Base-by-base conservation (phyloP, 2,888 invertebrate species). In the Keiferia lycopersicella region DNA sequence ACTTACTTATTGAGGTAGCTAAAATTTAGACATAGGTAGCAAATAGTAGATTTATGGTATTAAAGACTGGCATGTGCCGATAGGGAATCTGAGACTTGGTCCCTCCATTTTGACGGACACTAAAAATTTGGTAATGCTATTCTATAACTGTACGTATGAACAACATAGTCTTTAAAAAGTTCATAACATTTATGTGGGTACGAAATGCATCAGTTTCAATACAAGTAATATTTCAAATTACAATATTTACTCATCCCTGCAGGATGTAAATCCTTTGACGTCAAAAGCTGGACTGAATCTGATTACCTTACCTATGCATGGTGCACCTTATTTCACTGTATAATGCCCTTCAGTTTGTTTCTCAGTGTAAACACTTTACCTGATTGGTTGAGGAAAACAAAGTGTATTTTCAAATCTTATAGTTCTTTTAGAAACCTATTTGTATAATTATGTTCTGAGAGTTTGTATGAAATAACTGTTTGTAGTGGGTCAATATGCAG, bases 251-350 rank as follows among this genome's bases (percentile, higher is more conserved):
- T 26, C 20, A 58, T 58, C 39, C 58, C 18, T 12, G 12, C 18
- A 38, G 58, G 39, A 38, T 22, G 22, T 38, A 4, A 12, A 58
- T 11, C 8, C 20, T 58, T 16, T 10, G 38, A 26, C 56, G 41
- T 34, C 10, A 34, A 34, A 18, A 22, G 22, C 48, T 39, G 26
- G 26, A 26, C 26, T 26, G 6, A 26, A 26, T 2, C 26, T 26
- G 26, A 26, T 26, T 26, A 26, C 45, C 58, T 53, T 62, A 45
- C n/a, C 53, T 30, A 62, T 39, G 45, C 20, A 61, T 45, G 50
- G 26, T 61, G 56, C 38, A 57, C 48, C n/a, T 60, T 20, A 60
- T 60, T 60, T 60, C 20, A 60, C 41, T 22, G 14, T 45, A 45
- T 41, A 45, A 56, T 56, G 1, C 57, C 30, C 26, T 53, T 26